Conservation (phyloP, 2,888 invertebrate genomes). For the Therioaphis trifolii region DNA sequence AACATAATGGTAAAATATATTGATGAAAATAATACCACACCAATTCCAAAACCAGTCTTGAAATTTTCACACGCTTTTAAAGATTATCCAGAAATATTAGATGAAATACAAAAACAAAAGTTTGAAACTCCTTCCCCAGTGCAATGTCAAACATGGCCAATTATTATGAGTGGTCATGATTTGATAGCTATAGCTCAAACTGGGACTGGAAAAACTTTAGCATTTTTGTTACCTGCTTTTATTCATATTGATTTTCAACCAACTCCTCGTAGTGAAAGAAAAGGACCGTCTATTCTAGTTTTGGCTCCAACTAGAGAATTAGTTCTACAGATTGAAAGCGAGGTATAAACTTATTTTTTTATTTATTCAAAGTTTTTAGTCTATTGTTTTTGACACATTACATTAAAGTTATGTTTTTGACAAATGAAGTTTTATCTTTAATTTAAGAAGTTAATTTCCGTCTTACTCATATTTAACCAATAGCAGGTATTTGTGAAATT, state of each 20-base stretch:
- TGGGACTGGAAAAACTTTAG: slow-evolving; percentile 91
- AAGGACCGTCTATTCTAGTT: slow-evolving; percentile 87
- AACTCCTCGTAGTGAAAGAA: slow-evolving; percentile 77
- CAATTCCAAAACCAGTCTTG: slow-evolving; percentile 81
- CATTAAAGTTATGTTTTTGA: no score
- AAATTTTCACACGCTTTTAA: slow-evolving; percentile 79
- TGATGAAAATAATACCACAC: slow-evolving; percentile 66
- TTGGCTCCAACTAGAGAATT: slow-evolving; percentile 94
- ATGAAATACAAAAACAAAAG: slow-evolving; percentile 82
- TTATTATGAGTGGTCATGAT: slow-evolving; percentile 89
- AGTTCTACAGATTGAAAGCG: slow-evolving; percentile 91
- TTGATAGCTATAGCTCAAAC: slow-evolving; percentile 97
- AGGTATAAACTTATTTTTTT: slow-evolving; percentile 72
- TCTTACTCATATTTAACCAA: no score
- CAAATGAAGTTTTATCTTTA: no score
- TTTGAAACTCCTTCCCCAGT: slow-evolving; percentile 90
- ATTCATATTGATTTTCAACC: slow-evolving; percentile 91
- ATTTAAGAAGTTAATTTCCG: no score
- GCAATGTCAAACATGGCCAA: slow-evolving; percentile 94
- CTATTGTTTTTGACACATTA: no score
- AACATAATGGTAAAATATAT: slow-evolving; percentile 77
- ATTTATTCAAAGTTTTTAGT: no score
- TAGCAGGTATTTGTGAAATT: no score
- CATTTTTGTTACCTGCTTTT: slow-evolving; percentile 90
- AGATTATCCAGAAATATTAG: slow-evolving; percentile 84